These are phyloP conservation scores for Leptinotarsa lineolata DNA, from an alignment of 1,140 invertebrate species.

Conservation along the genomic window DNA sequence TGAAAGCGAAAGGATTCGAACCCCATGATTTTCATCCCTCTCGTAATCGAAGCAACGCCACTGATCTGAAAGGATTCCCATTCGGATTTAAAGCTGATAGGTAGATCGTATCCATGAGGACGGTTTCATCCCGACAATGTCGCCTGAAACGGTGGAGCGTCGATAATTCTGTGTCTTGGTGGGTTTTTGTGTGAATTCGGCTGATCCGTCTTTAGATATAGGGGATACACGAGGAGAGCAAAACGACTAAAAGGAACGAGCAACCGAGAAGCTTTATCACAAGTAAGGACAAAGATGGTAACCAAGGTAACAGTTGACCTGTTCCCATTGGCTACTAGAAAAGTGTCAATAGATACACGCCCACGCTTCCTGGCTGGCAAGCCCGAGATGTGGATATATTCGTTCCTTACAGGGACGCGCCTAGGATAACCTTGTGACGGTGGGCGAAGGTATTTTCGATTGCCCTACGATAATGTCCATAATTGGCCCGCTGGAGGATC, in stretches of 20 bases:
- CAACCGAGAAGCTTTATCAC: conserved; percentile 38
- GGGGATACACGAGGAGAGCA: conserved; percentile 32
- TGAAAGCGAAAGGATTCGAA: too few relatives aligned
- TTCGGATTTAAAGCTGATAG: conserved; percentile 16
- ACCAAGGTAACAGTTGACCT: conserved; percentile 50
- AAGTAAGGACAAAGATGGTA: conserved; percentile 50
- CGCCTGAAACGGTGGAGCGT: neutral
- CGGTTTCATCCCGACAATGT: conserved; percentile 2
- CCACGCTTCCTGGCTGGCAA: conserved; percentile 32
- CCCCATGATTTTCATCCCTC: too few relatives aligned
- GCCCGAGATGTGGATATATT: conserved; percentile 2
- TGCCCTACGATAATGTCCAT: too few relatives aligned
- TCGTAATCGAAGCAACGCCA: neutral
- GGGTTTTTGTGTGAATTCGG: conserved; percentile 25
- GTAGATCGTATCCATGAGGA: conserved; percentile 16
- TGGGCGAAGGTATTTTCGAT: too few relatives aligned
- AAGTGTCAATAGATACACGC: conserved; percentile 52
- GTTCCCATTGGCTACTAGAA: conserved; percentile 51
- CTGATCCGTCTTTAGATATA: conserved; percentile 36
- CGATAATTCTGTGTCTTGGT: conserved; percentile 22
- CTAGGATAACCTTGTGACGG: too few relatives aligned
- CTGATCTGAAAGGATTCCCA: neutral
- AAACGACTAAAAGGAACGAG: conserved; percentile 29
- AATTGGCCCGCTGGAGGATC: too few relatives aligned
- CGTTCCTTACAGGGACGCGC: neutral